Evolutionary conservation across 2,888 invertebrate species (phyloP).

Genomic region (Ophion obscuratus): DNA sequence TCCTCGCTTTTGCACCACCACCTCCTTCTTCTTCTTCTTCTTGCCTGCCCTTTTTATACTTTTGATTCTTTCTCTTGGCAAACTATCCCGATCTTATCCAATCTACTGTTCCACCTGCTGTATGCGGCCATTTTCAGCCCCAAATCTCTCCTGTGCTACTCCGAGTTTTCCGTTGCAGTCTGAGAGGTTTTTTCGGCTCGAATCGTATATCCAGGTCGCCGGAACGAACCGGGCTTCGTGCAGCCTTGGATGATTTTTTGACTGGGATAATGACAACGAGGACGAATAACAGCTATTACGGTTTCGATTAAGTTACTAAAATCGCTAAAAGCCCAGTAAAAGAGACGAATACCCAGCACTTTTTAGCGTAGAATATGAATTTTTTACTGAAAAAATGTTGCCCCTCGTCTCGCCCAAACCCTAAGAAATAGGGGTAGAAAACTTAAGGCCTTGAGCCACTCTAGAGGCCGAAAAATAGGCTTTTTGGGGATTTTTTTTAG

Average conservation of each 20-base stretch:
- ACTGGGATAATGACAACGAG: background rate
- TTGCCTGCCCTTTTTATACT: constrained; percentile 42
- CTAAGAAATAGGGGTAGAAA: too few relatives aligned
- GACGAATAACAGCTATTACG: background rate
- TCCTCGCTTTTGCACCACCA: constrained; percentile 66
- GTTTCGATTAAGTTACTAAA: background rate
- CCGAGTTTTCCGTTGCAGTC: constrained; percentile 64
- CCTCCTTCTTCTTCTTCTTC: constrained; percentile 38
- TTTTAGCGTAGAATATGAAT: too few relatives aligned
- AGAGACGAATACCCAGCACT: too few relatives aligned
- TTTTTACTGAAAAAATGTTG: too few relatives aligned
- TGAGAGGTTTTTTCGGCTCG: constrained; percentile 63
- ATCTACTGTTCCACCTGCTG: constrained; percentile 77
- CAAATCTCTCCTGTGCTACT: constrained; percentile 68
- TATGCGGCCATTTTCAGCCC: constrained; percentile 70
- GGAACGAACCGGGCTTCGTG: background rate
- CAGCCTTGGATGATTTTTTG: background rate
- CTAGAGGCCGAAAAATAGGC: too few relatives aligned
- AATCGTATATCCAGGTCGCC: constrained; percentile 15
- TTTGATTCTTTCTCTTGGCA: constrained; percentile 47
- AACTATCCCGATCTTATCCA: constrained; percentile 71
- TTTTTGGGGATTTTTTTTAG: too few relatives aligned
- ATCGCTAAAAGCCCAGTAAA: background rate
- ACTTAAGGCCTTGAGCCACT: too few relatives aligned
- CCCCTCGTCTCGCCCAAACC: too few relatives aligned